Percentiles rank a stretch among this genome's conserved stretches.
phyloP scores from a whole-genome alignment of 2,113 vertebrate genomes.

The Scatophagus argus region DNA sequence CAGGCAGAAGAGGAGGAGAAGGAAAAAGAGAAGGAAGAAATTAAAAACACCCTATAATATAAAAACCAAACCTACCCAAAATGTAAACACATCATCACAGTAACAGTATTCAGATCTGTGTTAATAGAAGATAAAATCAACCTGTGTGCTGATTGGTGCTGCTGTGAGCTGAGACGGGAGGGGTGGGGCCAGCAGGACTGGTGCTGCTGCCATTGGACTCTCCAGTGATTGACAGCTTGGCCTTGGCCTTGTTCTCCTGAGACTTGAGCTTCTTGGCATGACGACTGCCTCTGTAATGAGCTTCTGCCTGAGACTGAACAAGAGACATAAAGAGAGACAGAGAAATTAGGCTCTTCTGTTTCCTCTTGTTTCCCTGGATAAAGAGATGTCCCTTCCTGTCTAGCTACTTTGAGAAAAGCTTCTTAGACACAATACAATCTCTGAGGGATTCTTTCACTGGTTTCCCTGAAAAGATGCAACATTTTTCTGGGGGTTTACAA shows the following conservation, averaged over 20 bases:
- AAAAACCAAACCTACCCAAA: background rate
- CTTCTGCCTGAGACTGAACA: constrained; percentile 90
- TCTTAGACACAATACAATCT: too few species aligned
- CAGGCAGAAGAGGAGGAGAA: background rate
- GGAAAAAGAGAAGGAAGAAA: background rate
- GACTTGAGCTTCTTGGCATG: constrained; percentile 99
- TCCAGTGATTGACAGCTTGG: constrained; percentile 89
- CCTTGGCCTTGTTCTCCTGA: constrained; percentile 96
- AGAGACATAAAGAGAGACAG: background rate
- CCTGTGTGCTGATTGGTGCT: constrained; percentile 63
- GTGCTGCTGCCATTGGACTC: constrained; percentile 85
- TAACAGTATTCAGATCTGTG: background rate
- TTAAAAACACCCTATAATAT: background rate
- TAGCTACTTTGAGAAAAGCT: too few species aligned
- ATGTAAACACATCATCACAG: background rate
- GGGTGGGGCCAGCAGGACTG: constrained; percentile 82
- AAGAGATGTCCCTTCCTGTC: background rate
- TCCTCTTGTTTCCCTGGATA: too few species aligned
- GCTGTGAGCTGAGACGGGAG: constrained; percentile 22
- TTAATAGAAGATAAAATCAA: constrained; percentile 5
- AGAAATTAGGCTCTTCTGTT: background rate
- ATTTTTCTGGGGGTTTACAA: too few species aligned
- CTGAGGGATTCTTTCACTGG: too few species aligned
- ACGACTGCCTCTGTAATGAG: constrained; percentile 99
- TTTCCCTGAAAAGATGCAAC: too few species aligned